These are phyloP conservation scores for Amaurobius ferox DNA, from an alignment of 2,888 invertebrate species.

Conservation along the genomic window DNA sequence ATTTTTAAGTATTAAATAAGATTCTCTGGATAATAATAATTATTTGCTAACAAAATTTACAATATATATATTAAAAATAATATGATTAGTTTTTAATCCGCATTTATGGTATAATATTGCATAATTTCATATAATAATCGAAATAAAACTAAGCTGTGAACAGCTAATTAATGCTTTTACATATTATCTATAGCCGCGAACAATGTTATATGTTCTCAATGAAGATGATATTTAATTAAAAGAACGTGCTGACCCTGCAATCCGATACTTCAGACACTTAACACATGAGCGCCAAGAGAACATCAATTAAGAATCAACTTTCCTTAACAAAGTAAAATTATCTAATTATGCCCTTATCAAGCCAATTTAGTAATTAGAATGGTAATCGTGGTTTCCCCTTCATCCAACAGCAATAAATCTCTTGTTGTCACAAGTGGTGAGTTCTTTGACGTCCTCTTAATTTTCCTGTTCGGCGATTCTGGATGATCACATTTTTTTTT, in stretches of 20 bases:
- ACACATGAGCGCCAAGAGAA: background rate
- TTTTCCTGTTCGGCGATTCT: background rate
- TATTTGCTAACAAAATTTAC: no score
- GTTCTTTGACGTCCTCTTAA: background rate
- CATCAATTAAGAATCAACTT: background rate
- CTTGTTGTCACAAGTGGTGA: background rate
- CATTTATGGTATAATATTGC: no score
- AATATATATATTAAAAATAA: no score
- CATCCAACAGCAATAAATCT: background rate
- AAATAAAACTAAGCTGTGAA: no score
- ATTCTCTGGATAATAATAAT: no score
- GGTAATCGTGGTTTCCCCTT: background rate
- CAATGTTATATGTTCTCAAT: no score
- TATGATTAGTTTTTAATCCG: no score
- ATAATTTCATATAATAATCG: no score
- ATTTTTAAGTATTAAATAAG: no score
- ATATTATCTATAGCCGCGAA: no score
- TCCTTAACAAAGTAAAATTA: background rate
- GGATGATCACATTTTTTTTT: background rate
- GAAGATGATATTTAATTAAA: background rate
- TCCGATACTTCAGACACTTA: background rate
- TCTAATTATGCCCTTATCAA: background rate
- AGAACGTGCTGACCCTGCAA: background rate
- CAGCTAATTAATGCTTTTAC: no score
- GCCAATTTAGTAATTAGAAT: slow-evolving; percentile 16